Evolutionary conservation across 1,140 invertebrate genomes (phyloP).

Genomic region (Bicyclus anynana): DNA sequence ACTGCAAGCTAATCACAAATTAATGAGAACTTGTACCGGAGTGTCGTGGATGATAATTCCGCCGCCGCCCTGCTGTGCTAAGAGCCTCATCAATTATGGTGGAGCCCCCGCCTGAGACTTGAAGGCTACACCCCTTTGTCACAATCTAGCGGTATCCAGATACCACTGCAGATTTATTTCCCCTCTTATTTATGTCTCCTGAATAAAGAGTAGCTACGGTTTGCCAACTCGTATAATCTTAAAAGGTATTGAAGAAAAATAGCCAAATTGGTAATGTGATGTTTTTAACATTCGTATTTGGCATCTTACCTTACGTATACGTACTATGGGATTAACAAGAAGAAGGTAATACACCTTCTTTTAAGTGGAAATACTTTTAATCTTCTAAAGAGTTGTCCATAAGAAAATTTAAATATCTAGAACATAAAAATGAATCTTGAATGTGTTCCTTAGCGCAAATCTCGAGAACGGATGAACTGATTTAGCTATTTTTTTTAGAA

Average conservation of each 20-base stretch:
- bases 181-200: constrained; percentile 21
- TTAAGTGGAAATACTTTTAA: too few species aligned
- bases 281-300: too few species aligned
- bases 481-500: too few species aligned
- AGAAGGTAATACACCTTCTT: too few species aligned
- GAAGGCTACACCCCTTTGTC: constrained; percentile 57
- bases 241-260: background rate
- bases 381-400: too few species aligned
- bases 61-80: constrained; percentile 65
- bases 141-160: constrained; percentile 37
- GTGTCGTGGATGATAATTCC: constrained; percentile 71
- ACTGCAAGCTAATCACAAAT: constrained; percentile 74
- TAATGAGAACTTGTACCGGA: constrained; percentile 69
- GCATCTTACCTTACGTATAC: too few species aligned
- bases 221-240: background rate
- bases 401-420: too few species aligned
- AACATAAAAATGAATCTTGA: too few species aligned
- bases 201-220: background rate
- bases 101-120: constrained; percentile 48
- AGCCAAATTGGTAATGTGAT: background rate
- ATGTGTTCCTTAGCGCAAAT: too few species aligned
- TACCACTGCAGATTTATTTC: constrained; percentile 25
- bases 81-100: constrained; percentile 74
- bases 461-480: too few species aligned
- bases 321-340: too few species aligned